Conservation (phyloP, 2,888 invertebrate genomes). For the Uloborus plumipes region DNA sequence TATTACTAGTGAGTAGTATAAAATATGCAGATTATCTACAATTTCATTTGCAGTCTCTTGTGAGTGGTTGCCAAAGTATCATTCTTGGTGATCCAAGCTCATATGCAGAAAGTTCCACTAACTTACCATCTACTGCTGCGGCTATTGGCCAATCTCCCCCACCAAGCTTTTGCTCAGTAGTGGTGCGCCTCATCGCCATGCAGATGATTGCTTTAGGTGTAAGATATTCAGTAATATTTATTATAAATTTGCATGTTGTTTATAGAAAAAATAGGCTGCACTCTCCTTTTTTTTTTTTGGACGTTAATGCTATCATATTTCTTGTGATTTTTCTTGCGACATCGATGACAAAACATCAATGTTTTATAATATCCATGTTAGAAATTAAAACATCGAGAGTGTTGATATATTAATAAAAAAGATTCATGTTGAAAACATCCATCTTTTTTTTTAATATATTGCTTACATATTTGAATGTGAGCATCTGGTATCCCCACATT, state of each 20-base stretch:
- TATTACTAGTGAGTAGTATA: neutral
- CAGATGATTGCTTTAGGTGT: constrained; percentile 95
- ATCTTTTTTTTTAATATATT: too few species aligned
- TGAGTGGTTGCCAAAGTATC: constrained; percentile 72
- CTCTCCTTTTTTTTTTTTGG: too few species aligned
- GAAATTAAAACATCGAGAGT: too few species aligned
- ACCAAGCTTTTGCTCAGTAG: constrained; percentile 90
- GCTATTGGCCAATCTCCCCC: constrained; percentile 83
- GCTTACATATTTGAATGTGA: too few species aligned
- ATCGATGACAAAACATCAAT: too few species aligned
- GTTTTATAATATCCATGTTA: too few species aligned
- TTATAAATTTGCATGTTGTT: neutral
- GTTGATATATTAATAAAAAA: too few species aligned
- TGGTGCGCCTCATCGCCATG: constrained; percentile 92
- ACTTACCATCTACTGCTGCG: constrained; percentile 75
- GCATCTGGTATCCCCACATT: too few species aligned
- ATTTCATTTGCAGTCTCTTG: constrained; percentile 77
- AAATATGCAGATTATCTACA: neutral
- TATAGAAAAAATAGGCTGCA: neutral
- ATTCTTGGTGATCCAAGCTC: constrained; percentile 79
- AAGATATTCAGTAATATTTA: constrained; percentile 69
- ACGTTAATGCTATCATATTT: neutral
- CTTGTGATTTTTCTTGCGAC: neutral
- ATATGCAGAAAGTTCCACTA: constrained; percentile 60
- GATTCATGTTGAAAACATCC: too few species aligned